phyloP scores from a whole-genome alignment of 2,113 vertebrate genomes.

The Centropus bengalensis region DNA sequence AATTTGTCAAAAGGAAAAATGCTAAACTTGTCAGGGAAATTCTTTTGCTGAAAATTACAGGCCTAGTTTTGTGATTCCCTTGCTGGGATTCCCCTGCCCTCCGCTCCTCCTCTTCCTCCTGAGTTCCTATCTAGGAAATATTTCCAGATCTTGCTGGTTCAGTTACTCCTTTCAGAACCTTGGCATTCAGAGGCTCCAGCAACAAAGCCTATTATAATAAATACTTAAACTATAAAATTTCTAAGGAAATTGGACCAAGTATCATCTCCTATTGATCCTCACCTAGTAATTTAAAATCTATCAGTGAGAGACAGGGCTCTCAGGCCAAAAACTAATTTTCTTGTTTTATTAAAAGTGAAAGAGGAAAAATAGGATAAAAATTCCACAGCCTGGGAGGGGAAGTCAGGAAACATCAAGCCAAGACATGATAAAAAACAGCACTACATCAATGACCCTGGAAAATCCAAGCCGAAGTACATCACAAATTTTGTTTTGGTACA shows the following conservation, averaged over 20 bases:
- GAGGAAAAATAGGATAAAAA: neutral
- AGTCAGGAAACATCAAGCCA: neutral
- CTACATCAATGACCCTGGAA: neutral
- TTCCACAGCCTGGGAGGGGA: neutral
- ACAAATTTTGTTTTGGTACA: slow-evolving; percentile 21
- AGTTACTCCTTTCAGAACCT: neutral
- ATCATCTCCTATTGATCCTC: neutral
- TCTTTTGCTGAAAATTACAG: neutral
- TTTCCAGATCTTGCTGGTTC: neutral
- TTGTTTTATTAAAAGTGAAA: slow-evolving; percentile 13
- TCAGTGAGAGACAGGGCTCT: neutral
- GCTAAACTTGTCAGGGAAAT: neutral
- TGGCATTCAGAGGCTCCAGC: neutral
- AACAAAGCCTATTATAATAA: slow-evolving; percentile 14
- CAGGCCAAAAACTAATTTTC: neutral
- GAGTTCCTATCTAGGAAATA: neutral
- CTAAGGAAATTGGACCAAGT: neutral
- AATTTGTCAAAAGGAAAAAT: neutral
- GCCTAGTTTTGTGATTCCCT: neutral
- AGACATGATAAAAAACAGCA: neutral
- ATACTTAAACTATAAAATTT: neutral
- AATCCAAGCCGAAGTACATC: neutral
- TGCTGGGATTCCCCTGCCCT: neutral
- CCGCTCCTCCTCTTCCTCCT: neutral
- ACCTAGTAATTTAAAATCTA: neutral